These are phyloP conservation scores for Frieseomelitta varia DNA, from an alignment of 1,140 invertebrate species.

Conservation along the genomic window DNA sequence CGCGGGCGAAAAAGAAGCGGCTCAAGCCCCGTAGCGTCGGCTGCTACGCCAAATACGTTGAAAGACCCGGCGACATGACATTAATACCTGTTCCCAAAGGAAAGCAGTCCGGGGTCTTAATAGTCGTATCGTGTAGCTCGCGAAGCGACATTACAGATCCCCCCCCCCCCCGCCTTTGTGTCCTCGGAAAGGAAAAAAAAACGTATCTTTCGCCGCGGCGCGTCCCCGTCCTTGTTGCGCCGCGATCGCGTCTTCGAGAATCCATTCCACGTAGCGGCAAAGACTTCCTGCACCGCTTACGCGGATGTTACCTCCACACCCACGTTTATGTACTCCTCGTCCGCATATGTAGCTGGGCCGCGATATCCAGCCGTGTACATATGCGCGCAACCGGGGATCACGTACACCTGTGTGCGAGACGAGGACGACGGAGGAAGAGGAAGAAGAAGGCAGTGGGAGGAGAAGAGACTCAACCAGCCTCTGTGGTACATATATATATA, in stretches of 20 bases:
- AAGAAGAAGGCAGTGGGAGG: neutral
- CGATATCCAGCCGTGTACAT: constrained; percentile 30
- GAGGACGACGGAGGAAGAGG: neutral
- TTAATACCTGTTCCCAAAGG: neutral
- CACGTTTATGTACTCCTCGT: neutral
- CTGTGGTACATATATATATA: neutral
- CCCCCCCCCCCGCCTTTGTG: constrained; percentile 32
- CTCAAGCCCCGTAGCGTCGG: too few species aligned
- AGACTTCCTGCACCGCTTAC: constrained; percentile 57
- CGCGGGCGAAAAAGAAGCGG: neutral
- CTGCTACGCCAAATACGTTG: neutral
- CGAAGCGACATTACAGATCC: constrained; percentile 20
- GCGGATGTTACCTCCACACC: constrained; percentile 21
- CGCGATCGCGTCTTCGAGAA: constrained; percentile 72
- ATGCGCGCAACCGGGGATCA: neutral
- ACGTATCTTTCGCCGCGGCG: constrained; percentile 38
- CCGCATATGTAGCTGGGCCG: constrained; percentile 15
- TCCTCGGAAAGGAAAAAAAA: constrained; percentile 35
- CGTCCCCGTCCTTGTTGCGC: constrained; percentile 13
- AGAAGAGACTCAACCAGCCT: neutral
- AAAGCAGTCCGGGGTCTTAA: constrained; percentile 18
- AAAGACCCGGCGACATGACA: constrained; percentile 18
- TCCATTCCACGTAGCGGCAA: constrained; percentile 53
- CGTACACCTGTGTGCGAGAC: constrained; percentile 12
- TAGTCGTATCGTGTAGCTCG: constrained; percentile 19